A percentile compares a stretch with the other conserved stretches of the same genome.
Conservation (phyloP, 2,888 invertebrate genomes). For the Anoplius nigerrimus region DNA sequence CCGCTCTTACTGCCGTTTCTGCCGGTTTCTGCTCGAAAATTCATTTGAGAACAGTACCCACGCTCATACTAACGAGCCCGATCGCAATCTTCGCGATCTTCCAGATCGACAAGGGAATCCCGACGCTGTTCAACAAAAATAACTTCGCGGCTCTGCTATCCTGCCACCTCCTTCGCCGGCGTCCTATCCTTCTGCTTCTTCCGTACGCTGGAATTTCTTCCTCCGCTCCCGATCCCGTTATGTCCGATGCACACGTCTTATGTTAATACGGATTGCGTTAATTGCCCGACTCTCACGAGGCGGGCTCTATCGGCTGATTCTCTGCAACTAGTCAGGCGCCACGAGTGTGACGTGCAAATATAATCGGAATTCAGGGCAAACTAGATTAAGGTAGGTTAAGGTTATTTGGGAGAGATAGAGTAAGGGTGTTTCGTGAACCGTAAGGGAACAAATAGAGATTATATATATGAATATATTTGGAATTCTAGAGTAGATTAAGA, state of each 20-base stretch:
- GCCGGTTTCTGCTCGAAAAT: not conserved
- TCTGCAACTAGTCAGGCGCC: no score
- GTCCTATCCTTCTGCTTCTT: not conserved
- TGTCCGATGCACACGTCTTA: conserved; percentile 25
- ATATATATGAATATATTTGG: no score
- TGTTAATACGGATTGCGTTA: conserved; percentile 32
- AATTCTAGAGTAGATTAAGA: no score
- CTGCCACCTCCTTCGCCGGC: not conserved
- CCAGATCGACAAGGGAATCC: no score
- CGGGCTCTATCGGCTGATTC: no score
- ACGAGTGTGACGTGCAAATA: no score
- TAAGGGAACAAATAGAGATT: no score
- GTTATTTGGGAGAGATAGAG: no score
- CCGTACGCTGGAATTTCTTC: conserved; percentile 10
- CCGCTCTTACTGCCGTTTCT: no score
- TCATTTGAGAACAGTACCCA: not conserved
- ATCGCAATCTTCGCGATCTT: not conserved
- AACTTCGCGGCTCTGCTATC: not conserved
- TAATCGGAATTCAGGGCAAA: no score
- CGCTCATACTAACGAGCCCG: conserved; percentile 1
- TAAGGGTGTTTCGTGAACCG: no score
- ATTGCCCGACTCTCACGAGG: conserved; percentile 23
- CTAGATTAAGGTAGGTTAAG: no score
- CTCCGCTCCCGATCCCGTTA: conserved; percentile 41
- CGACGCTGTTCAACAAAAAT: not conserved